Conservation (phyloP, 2,113 vertebrate genomes). For the Thinocorus orbignyianus region DNA sequence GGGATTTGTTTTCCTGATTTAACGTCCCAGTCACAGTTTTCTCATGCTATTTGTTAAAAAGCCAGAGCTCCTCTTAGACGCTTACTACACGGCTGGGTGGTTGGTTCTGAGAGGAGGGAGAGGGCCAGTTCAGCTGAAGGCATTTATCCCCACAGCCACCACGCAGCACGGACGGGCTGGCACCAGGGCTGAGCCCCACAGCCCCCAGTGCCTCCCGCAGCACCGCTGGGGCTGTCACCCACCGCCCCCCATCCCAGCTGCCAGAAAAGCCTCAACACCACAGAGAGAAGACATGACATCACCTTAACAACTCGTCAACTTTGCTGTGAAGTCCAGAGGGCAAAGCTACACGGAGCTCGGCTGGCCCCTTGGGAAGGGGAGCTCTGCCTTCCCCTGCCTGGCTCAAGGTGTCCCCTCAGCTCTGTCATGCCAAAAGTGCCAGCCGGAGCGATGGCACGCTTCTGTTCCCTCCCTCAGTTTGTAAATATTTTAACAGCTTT, state of each 20-base stretch:
- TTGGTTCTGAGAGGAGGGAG: not conserved
- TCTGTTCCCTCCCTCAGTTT: not conserved
- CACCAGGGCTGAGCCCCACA: fast-evolving
- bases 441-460: not conserved
- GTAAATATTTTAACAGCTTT: not conserved
- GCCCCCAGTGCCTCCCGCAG: too few relatives aligned
- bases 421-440: not conserved
- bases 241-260: too few relatives aligned
- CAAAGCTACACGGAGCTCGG: not conserved
- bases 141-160: not conserved
- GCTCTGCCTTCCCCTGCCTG: not conserved
- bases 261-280: fast-evolving
- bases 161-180: too few relatives aligned
- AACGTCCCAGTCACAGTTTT: not conserved
- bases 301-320: fast-evolving
- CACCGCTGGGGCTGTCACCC: too few relatives aligned
- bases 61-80: not conserved
- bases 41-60: not conserved
- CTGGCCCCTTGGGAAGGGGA: not conserved
- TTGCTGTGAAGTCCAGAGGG: not conserved
- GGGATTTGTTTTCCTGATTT: not conserved
- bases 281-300: fast-evolving
- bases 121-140: not conserved
- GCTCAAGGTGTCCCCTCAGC: not conserved
- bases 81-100: not conserved